phyloP scores from a whole-genome alignment of 2,888 invertebrate species.

The Drosophila diplacantha region DNA sequence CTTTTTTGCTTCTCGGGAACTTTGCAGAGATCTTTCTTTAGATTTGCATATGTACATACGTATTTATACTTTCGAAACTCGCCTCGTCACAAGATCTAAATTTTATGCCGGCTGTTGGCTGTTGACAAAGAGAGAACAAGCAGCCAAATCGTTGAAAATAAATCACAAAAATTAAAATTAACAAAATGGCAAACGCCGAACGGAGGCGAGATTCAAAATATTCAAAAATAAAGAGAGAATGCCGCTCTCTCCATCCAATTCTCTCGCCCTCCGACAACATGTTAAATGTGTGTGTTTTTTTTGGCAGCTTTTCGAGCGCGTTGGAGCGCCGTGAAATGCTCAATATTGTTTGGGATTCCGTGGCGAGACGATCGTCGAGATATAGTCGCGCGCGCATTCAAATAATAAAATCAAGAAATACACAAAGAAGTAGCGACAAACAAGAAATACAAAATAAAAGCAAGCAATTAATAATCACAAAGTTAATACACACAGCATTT shows the following conservation, averaged over 20 bases:
- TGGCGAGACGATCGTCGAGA: slow-evolving; percentile 59
- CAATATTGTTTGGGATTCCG: slow-evolving; percentile 70
- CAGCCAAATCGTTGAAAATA: slow-evolving; percentile 37
- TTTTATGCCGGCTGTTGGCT: slow-evolving; percentile 29
- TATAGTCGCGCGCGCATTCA: slow-evolving; percentile 47
- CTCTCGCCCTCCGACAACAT: slow-evolving; percentile 15
- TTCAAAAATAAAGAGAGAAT: slow-evolving; percentile 11
- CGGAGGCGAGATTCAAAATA: slow-evolving; percentile 31
- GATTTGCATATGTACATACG: slow-evolving; percentile 8
- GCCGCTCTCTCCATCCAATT: slow-evolving; percentile 1
- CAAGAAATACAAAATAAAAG: slow-evolving; percentile 7
- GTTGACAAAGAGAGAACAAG: slow-evolving; percentile 27
- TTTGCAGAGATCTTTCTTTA: slow-evolving; percentile 31
- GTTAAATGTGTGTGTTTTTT: slow-evolving; percentile 34
- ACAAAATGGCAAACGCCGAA: slow-evolving; percentile 37
- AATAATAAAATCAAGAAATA: slow-evolving; percentile 14
- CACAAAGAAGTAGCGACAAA: slow-evolving; percentile 18
- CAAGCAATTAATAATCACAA: slow-evolving; percentile 30
- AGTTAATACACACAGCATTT: slow-evolving; percentile 15
- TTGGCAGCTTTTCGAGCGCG: slow-evolving; percentile 46
- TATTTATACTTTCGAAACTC: slow-evolving; percentile 15
- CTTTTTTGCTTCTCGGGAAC: background rate
- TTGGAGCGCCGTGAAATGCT: slow-evolving; percentile 41
- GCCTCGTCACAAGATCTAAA: slow-evolving; percentile 25
- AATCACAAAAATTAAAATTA: slow-evolving; percentile 46